These are phyloP conservation scores for Tinamus major DNA, from an alignment of 2,797 vertebrate genomes.

Conservation along the genomic window DNA sequence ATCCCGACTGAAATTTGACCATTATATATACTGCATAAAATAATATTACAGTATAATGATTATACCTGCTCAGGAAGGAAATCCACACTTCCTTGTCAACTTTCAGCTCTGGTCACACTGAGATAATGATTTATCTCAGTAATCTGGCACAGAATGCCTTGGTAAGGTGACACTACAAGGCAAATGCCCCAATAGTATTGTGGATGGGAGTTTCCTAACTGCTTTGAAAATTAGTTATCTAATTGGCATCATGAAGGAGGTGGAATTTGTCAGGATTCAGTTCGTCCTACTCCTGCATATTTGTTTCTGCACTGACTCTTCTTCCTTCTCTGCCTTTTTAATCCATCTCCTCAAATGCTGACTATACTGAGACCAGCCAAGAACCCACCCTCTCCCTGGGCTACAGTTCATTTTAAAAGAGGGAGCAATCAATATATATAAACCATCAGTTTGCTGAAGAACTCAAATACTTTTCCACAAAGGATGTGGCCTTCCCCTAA, in stretches of 20 bases:
- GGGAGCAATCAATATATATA: not conserved
- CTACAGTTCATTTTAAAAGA: not conserved
- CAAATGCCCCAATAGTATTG: not conserved
- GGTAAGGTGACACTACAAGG: not conserved
- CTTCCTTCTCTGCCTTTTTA: not conserved
- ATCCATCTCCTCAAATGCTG: not conserved
- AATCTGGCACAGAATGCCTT: not conserved
- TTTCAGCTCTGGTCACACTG: not conserved
- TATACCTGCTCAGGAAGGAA: not conserved
- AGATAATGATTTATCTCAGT: not conserved
- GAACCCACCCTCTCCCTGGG: not conserved
- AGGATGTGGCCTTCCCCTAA: not conserved
- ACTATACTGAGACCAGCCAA: accelerated
- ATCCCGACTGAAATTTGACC: not conserved
- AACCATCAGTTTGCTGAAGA: not conserved
- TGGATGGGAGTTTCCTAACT: not conserved
- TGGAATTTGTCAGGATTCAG: not conserved
- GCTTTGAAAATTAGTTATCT: not conserved
- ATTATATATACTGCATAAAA: not conserved
- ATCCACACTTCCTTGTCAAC: not conserved
- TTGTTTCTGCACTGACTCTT: not conserved
- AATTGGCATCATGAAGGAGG: not conserved
- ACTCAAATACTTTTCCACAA: not conserved
- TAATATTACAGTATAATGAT: not conserved
- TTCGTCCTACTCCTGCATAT: not conserved